Base-by-base conservation (phyloP, 2,113 vertebrate genomes). In the Orcinus orca region DNA sequence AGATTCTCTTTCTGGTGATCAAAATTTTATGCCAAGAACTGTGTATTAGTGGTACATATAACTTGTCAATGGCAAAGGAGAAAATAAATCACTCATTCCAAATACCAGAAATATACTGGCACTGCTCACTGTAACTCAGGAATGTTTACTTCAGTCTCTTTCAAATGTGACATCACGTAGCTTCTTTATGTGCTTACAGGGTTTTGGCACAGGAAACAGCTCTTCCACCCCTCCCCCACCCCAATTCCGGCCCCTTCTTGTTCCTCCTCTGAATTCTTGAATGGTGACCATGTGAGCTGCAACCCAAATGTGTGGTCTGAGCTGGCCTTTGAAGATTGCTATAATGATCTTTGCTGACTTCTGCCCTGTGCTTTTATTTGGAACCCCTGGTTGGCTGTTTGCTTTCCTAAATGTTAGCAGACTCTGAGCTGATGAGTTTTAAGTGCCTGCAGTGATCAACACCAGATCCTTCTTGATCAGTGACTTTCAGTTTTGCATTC, bases 381-480 rank as follows among this genome's bases (percentile, higher is more conserved):
- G 97, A 97, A 97, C 97, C 98, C 97, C 90, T 88, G 47, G 26
- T 97, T 98, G 97, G 97, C 97, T 99, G 98, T 98, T 99, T 99
- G 98, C 98, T 98, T 98, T 98, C 96, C 96, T 98, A 98, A 98
- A 98, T 98, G 94, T 95, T 98, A 98, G 97, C 98, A 98, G 98
- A 98, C 98, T 95, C 88, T 23, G 95, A 95, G 85, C 97, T 98
- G 98, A 98, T 98, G 98, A 95, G 83, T 98, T 98, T 98, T 98
- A 98, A 99, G 98, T 98, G 97, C 98, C 98, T 98, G 96, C 96
- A 95, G 92, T 97, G 98, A 97, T 83, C 96, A 97, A 80, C 97
- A 95, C 41, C 96, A 93, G 86, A 55, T 65, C 53, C 65, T 90
- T 70, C 68, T 36, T 53, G 29, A 65, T 74, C 70, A 23, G 63